Base-by-base conservation (phyloP, 2,797 vertebrate genomes). In the Eupleurogrammus muticus region DNA sequence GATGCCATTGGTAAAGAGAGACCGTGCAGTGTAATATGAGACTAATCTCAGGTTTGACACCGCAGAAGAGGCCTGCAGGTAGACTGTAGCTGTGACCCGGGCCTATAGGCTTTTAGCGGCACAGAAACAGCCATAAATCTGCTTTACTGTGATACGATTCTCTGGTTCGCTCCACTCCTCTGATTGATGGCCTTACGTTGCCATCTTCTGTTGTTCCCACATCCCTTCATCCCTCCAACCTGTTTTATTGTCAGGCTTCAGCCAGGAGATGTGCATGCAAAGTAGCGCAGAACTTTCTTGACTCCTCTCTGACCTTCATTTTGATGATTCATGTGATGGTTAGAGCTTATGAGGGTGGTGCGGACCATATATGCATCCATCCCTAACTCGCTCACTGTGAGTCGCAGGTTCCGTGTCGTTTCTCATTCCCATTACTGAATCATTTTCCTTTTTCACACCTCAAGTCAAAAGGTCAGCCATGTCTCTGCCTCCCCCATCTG, bases 131-230 rank as follows among this genome's bases (percentile, higher is more conserved):
- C 71, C 76, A 79, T 90, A 79, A 91, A 89, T 92, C 86, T 80
- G 56, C 69, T 87, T 87, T 85, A 90, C 73, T 79, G 80, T 73
- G 74, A 77, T 64, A 55, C 80, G 73, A 69, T 73, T 82, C 83
- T 83, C 77, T 10, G 20, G 35, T 73, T 73, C 12, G 5, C 72
- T 78, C 69, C 59, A 12, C 42, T 73, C 54, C 59, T 70, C 42
- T 85, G 81, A 89, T 76, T 76, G 85, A 89, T 83, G 67, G 75
- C 78, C 87, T 87, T 79, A 72, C 80, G 75, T 68, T 56, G 70
- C 71, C 62, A 44, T 73, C 66, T 49, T 68, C 46, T 52, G 35
- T 63, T n/a, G n/a, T n/a, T n/a, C 49, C 44, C 57, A 14, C 51
- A 24, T 65, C 34, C n/a, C 54, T 78, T 65, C 64, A 78, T 78